Percentiles rank a stretch among this genome's conserved stretches.
phyloP scores from a whole-genome alignment of 1,140 invertebrate genomes.

The Lycorma delicatula region DNA sequence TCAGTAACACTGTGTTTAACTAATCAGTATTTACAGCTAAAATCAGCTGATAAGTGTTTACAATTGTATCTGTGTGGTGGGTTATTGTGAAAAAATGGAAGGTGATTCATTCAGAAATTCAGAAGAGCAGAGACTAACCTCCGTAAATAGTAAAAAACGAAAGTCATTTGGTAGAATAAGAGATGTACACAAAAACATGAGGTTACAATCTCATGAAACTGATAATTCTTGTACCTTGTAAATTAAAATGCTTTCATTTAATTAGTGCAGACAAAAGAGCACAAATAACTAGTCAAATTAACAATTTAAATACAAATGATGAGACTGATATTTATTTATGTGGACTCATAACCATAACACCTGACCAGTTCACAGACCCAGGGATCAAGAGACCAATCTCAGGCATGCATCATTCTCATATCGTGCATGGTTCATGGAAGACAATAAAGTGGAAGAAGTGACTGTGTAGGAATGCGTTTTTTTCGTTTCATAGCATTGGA shows the following conservation, averaged over 20 bases:
- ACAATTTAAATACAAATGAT: slow-evolving; percentile 4
- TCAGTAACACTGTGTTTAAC: too few relatives aligned
- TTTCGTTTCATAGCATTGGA: slow-evolving; percentile 6
- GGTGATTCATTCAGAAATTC: too few relatives aligned
- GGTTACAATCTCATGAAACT: slow-evolving; percentile 12
- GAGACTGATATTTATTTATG: slow-evolving; percentile 4
- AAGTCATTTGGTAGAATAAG: too few relatives aligned
- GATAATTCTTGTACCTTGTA: slow-evolving; percentile 4
- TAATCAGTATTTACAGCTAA: too few relatives aligned
- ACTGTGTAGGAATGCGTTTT: slow-evolving; percentile 12
- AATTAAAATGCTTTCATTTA: slow-evolving; percentile 5
- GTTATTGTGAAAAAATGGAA: too few relatives aligned
- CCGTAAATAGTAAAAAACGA: too few relatives aligned
- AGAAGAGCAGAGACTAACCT: too few relatives aligned
- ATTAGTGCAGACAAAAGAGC: slow-evolving; percentile 2
- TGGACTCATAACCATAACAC: slow-evolving; percentile 7
- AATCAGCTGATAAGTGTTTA: too few relatives aligned
- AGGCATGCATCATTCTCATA: slow-evolving; percentile 3
- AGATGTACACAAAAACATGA: too few relatives aligned
- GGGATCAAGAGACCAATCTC: slow-evolving; percentile 7
- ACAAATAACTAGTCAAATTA: slow-evolving; percentile 11
- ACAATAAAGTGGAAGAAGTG: neutral
- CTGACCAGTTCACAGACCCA: slow-evolving; percentile 2
- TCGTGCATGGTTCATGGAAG: too few relatives aligned
- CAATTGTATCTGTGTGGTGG: too few relatives aligned